These are phyloP conservation scores for Epicauta chinensis DNA, from an alignment of 1,140 invertebrate species.

Conservation along the genomic window DNA sequence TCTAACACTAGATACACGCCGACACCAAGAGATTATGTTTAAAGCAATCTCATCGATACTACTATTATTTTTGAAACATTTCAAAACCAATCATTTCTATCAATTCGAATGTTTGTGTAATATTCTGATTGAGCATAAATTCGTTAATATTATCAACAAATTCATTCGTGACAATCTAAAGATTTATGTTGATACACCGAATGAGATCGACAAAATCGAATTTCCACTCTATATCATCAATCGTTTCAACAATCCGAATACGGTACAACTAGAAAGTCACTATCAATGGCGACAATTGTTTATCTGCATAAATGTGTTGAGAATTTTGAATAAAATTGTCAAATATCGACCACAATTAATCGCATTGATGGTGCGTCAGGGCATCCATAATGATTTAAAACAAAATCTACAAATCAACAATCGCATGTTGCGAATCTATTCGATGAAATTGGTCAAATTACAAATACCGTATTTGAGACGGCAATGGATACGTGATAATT, in stretches of 20 bases:
- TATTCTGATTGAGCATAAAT: constrained; percentile 96
- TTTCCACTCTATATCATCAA: constrained; percentile 92
- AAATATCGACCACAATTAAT: constrained; percentile 98
- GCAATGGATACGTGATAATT: constrained; percentile 96
- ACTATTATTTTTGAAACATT: constrained; percentile 88
- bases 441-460: constrained; percentile 96
- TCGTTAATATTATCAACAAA: constrained; percentile 94
- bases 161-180: constrained; percentile 97
- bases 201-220: constrained; percentile 84
- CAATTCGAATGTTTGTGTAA: constrained; percentile 98
- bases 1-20: constrained; percentile 91
- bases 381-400: constrained; percentile 94
- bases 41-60: constrained; percentile 93
- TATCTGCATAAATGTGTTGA: constrained; percentile 90
- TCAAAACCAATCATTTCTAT: constrained; percentile 97
- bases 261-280: constrained; percentile 52
- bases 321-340: constrained; percentile 94
- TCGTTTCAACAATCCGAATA: constrained; percentile 51
- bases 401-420: constrained; percentile 87
- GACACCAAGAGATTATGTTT: constrained; percentile 96
- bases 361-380: constrained; percentile 98
- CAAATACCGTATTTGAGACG: constrained; percentile 96
- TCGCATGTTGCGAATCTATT: constrained; percentile 95
- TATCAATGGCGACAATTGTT: constrained; percentile 72
- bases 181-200: constrained; percentile 87